Conservation (phyloP, 1,140 invertebrate genomes). For the Mercenaria mercenaria region DNA sequence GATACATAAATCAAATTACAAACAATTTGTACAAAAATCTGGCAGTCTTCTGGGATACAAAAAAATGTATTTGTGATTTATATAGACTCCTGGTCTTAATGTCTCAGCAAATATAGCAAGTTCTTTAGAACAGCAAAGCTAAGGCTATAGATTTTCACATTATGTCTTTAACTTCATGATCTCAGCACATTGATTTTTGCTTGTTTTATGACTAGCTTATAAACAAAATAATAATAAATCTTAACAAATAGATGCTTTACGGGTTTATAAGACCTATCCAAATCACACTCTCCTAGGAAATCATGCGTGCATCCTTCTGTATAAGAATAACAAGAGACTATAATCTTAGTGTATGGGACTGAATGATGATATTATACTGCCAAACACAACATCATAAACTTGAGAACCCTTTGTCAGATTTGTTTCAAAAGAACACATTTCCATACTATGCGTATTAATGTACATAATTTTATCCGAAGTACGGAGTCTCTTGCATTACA, state of each 20-base stretch:
- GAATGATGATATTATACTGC: too few relatives aligned
- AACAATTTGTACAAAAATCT: constrained; percentile 1
- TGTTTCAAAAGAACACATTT: too few relatives aligned
- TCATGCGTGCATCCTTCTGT: too few relatives aligned
- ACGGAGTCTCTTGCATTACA: too few relatives aligned
- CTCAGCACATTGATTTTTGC: not conserved
- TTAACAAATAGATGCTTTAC: not conserved
- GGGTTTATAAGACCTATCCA: not conserved
- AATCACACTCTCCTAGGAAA: not conserved
- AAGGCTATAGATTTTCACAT: not conserved
- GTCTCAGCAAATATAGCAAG: not conserved
- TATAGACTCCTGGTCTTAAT: not conserved
- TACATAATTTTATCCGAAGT: too few relatives aligned
- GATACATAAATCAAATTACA: not conserved
- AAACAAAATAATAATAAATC: not conserved
- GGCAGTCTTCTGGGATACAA: not conserved
- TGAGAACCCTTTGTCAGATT: too few relatives aligned
- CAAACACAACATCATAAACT: too few relatives aligned
- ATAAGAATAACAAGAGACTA: too few relatives aligned
- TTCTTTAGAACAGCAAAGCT: not conserved
- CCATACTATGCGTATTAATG: too few relatives aligned
- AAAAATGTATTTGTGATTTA: not conserved
- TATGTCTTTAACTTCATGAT: not conserved
- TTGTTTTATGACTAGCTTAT: not conserved
- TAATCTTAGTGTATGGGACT: too few relatives aligned